These are phyloP conservation scores for Nanger granti DNA, from an alignment of 2,113 vertebrate genomes.

Conservation along the genomic window DNA sequence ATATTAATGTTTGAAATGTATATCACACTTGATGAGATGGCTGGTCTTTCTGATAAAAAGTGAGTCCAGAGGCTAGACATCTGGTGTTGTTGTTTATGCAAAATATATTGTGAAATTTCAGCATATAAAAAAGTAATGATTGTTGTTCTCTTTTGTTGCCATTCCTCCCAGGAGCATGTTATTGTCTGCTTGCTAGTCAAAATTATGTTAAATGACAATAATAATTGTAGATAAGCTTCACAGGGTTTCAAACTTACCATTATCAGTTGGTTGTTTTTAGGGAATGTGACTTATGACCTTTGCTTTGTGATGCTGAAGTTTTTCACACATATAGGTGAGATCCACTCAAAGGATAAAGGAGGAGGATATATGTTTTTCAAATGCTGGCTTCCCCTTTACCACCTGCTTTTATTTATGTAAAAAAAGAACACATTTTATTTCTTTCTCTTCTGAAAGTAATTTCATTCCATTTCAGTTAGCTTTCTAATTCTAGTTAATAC, in stretches of 20 bases:
- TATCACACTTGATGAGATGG: constrained; percentile 38
- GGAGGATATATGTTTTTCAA: not conserved
- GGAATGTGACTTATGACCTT: not conserved
- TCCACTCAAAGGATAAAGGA: not conserved
- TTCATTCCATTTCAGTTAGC: constrained; percentile 13
- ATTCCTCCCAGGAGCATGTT: not conserved
- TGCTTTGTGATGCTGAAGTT: not conserved
- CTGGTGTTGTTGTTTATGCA: constrained; percentile 25
- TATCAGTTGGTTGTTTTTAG: not conserved
- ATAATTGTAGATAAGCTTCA: not conserved
- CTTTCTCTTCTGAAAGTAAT: not conserved
- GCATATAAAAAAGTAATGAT: constrained; percentile 10
- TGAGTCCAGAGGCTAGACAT: constrained; percentile 49
- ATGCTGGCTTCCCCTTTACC: not conserved
- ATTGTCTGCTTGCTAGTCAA: constrained; percentile 14
- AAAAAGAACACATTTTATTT: not conserved
- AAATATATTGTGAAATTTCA: constrained; percentile 3
- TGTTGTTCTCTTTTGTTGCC: constrained; percentile 2
- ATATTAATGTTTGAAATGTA: constrained; percentile 19
- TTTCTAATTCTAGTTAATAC: not conserved
- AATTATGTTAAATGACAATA: constrained; percentile 24
- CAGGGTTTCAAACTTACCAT: constrained; percentile 1
- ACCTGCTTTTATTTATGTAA: not conserved
- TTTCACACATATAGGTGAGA: not conserved
- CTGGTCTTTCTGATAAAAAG: constrained; percentile 45